A percentile compares a stretch with the other conserved stretches of the same genome.
These are phyloP conservation scores for Danaus plexippus DNA, from an alignment of 1,140 invertebrate species.

Conservation along the genomic window DNA sequence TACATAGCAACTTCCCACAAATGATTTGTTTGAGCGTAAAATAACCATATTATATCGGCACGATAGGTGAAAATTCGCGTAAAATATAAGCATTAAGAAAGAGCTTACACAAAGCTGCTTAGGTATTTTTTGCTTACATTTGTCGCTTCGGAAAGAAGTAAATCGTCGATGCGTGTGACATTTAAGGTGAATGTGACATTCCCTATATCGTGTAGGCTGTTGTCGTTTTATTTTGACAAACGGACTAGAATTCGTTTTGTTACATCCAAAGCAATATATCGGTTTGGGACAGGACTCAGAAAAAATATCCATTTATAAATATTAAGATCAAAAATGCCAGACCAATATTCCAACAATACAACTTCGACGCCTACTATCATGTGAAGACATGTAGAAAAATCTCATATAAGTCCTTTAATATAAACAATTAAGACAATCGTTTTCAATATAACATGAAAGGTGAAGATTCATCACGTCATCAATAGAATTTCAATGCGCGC, in stretches of 20 bases:
- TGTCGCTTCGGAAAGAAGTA: slow-evolving; percentile 18
- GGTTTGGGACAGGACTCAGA: slow-evolving; percentile 40
- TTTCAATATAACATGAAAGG: slow-evolving; percentile 35
- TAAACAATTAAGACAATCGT: slow-evolving; percentile 43
- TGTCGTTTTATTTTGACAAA: slow-evolving; percentile 63
- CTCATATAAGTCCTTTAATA: slow-evolving; percentile 22
- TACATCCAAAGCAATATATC: slow-evolving; percentile 54
- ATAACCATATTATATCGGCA: too few species aligned
- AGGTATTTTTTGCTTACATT: slow-evolving; percentile 14
- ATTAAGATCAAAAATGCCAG: slow-evolving; percentile 12
- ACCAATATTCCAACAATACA: too few species aligned
- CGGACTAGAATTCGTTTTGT: slow-evolving; percentile 53
- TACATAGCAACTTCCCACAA: too few species aligned
- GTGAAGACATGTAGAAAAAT: background rate
- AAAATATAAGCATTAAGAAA: slow-evolving; percentile 2
- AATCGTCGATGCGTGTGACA: slow-evolving; percentile 31
- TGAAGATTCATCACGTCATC: slow-evolving; percentile 59
- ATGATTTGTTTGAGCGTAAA: too few species aligned
- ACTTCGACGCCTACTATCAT: too few species aligned
- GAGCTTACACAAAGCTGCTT: slow-evolving; percentile 12
- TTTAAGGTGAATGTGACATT: slow-evolving; percentile 36
- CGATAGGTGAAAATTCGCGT: too few species aligned
- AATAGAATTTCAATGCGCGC: slow-evolving; percentile 59
- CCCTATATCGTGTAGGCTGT: slow-evolving; percentile 52
- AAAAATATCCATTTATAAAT: slow-evolving; percentile 29